A percentile compares a stretch with the other conserved stretches of the same genome.
These are phyloP conservation scores for Octonoba sinensis DNA, from an alignment of 2,888 invertebrate genomes.

Conservation along the genomic window DNA sequence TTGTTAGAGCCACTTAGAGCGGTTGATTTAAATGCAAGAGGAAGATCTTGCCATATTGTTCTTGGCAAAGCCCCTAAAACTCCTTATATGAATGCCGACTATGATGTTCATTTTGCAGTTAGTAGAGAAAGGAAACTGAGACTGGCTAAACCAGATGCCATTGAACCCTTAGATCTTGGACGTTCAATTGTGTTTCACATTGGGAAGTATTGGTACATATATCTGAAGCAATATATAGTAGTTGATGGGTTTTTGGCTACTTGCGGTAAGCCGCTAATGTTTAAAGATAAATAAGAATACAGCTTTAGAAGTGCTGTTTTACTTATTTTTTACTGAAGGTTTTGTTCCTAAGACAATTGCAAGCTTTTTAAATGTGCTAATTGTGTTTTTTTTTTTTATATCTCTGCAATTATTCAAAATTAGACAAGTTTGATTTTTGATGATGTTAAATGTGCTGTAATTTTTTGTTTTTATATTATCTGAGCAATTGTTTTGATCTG, in stretches of 20 bases:
- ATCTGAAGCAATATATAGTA: slow-evolving; percentile 22
- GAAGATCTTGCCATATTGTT: slow-evolving; percentile 41
- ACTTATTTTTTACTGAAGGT: too few relatives aligned
- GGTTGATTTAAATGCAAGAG: slow-evolving; percentile 16
- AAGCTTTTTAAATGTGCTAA: too few relatives aligned
- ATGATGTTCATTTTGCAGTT: slow-evolving; percentile 37
- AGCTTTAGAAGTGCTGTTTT: too few relatives aligned
- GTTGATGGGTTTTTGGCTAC: slow-evolving; percentile 43
- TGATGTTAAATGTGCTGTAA: too few relatives aligned
- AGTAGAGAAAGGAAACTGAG: neutral
- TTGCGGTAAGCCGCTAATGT: neutral
- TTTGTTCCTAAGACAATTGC: too few relatives aligned
- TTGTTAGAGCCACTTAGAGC: neutral
- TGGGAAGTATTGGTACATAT: slow-evolving; percentile 42
- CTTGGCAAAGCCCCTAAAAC: slow-evolving; percentile 24
- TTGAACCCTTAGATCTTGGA: neutral
- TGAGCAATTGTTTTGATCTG: too few relatives aligned
- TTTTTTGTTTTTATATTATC: too few relatives aligned
- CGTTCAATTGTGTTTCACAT: slow-evolving; percentile 23
- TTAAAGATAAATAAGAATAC: too few relatives aligned
- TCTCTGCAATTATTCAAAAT: too few relatives aligned
- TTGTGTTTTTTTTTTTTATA: too few relatives aligned
- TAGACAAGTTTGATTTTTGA: too few relatives aligned
- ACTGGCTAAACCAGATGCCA: neutral
- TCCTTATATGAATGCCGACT: slow-evolving; percentile 14